These are phyloP conservation scores for Nemotelus nigrinus DNA, from an alignment of 2,888 invertebrate genomes.

Conservation along the genomic window DNA sequence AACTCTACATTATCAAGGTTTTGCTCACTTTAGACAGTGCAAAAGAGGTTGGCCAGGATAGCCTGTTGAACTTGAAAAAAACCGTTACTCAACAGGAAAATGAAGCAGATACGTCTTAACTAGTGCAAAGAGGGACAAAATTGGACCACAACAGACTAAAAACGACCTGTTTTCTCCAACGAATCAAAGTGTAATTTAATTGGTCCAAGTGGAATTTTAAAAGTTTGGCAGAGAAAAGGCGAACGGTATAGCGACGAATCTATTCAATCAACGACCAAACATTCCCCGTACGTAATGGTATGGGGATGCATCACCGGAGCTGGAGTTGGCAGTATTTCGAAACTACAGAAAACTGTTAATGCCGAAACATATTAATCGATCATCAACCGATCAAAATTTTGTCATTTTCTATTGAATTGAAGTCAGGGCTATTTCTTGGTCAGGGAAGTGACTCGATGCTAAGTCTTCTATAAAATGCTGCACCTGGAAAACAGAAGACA, in stretches of 20 bases:
- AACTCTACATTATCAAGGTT: no score
- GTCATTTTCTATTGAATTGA: no score
- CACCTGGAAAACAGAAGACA: no score
- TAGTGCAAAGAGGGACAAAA: background rate
- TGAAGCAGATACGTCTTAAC: background rate
- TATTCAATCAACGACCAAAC: background rate
- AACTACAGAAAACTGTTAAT: background rate
- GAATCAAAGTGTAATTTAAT: background rate
- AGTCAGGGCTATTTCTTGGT: no score
- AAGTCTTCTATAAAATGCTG: no score
- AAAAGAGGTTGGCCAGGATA: background rate
- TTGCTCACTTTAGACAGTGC: no score
- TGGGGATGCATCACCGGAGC: background rate
- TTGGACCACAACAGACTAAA: background rate
- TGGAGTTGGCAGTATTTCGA: background rate
- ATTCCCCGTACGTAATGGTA: background rate
- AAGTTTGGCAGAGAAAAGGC: background rate
- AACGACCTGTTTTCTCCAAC: background rate
- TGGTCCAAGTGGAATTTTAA: background rate
- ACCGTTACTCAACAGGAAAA: background rate
- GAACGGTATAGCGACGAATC: background rate
- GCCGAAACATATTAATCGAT: background rate
- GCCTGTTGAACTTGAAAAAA: background rate
- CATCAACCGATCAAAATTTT: no score
- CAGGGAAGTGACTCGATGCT: no score